Conservation (phyloP, 2,797 vertebrate species). For the Orestias chungarensis region DNA sequence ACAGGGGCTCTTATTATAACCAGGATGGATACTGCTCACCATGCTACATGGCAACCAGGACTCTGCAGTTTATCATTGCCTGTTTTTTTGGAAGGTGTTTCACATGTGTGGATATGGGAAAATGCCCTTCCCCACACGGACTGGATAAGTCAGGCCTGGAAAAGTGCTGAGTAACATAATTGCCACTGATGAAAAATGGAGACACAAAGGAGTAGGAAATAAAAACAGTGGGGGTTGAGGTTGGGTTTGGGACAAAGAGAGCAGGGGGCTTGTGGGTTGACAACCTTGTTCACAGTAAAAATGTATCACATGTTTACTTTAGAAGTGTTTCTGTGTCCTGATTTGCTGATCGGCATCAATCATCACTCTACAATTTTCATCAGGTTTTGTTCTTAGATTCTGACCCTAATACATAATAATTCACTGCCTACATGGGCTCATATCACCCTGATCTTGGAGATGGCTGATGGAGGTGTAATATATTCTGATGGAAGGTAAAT, state of each 20-base stretch:
- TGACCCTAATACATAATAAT: not conserved
- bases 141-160: conserved; percentile 49
- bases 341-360: not conserved
- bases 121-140: conserved; percentile 36
- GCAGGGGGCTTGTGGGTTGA: not conserved
- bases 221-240: not conserved
- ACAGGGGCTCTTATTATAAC: not conserved
- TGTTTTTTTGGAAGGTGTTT: not conserved
- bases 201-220: conserved; percentile 49
- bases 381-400: not conserved
- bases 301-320: not conserved
- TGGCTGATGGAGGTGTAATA: not conserved
- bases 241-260: not conserved
- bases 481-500: not conserved
- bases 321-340: not conserved
- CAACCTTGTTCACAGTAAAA: not conserved
- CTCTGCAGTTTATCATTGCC: not conserved
- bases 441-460: not conserved
- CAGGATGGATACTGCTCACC: not conserved
- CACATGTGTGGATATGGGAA: conserved; percentile 20
- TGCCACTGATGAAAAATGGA: conserved; percentile 77
- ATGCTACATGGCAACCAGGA: not conserved
- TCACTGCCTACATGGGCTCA: fast-evolving
- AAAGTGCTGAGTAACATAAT: conserved; percentile 65
- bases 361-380: not conserved